Conservation (phyloP, 2,888 invertebrate genomes). For the Hydriomena furcata region DNA sequence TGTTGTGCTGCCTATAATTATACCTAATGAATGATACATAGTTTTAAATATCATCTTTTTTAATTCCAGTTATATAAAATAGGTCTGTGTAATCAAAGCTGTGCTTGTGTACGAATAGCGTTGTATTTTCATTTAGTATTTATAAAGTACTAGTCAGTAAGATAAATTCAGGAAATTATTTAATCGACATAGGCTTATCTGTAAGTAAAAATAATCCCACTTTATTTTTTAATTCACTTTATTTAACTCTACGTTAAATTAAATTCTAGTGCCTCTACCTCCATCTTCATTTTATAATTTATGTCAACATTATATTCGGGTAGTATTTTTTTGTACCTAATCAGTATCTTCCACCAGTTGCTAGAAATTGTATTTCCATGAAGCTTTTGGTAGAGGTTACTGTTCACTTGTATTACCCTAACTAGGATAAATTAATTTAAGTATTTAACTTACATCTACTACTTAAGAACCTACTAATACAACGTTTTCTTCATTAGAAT, state of each 20-base stretch:
- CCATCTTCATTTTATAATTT: background rate
- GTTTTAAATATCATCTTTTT: slow-evolving; percentile 25
- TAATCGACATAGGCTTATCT: slow-evolving; percentile 22
- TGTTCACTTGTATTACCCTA: slow-evolving; percentile 6
- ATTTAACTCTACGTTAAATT: slow-evolving; percentile 1
- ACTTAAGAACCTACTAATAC: slow-evolving; percentile 7
- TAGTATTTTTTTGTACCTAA: too few relatives aligned
- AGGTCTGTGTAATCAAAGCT: slow-evolving; percentile 39
- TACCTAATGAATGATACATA: slow-evolving; percentile 29
- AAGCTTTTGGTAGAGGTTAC: background rate
- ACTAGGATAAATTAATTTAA: slow-evolving; percentile 33
- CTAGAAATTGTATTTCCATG: background rate
- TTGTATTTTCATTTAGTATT: slow-evolving; percentile 50
- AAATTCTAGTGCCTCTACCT: slow-evolving; percentile 8
- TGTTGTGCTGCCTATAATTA: slow-evolving; percentile 31
- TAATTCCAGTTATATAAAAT: slow-evolving; percentile 30
- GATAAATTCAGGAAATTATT: slow-evolving; percentile 51
- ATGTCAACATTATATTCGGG: too few relatives aligned
- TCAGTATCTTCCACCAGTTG: background rate
- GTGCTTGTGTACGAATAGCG: slow-evolving; percentile 35
- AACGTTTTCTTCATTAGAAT: slow-evolving; percentile 40
- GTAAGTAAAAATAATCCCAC: slow-evolving; percentile 23
- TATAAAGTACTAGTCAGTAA: slow-evolving; percentile 75
- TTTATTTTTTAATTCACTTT: slow-evolving; percentile 23
- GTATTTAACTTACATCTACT: slow-evolving; percentile 13